A percentile compares a stretch with the other conserved stretches of the same genome.
These are phyloP conservation scores for Callipepla californica DNA, from an alignment of 2,113 vertebrate genomes.

Conservation along the genomic window DNA sequence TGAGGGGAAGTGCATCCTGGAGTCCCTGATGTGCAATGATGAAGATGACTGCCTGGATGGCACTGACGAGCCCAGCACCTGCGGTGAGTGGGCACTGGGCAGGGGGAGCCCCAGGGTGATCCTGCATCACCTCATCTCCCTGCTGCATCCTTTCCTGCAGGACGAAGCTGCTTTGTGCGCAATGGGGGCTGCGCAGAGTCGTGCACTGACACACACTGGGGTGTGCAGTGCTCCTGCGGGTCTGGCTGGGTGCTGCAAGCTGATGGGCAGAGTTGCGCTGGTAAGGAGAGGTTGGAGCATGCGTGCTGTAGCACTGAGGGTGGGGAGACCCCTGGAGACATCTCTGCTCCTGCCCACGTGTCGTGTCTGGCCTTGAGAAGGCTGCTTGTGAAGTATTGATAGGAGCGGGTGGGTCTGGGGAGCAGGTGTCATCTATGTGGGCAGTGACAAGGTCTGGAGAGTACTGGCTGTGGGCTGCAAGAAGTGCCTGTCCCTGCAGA, in stretches of 20 bases:
- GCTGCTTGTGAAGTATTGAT: neutral
- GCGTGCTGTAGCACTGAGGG: rapidly evolving
- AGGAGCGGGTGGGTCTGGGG: neutral
- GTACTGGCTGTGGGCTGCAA: neutral
- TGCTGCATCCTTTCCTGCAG: constrained; percentile 50
- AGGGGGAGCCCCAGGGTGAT: rapidly evolving
- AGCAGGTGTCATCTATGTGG: neutral
- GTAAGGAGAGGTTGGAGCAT: constrained; percentile 58
- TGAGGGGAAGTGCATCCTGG: constrained; percentile 74
- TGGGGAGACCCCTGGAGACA: rapidly evolving
- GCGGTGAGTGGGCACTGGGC: constrained; percentile 53
- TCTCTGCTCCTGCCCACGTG: neutral
- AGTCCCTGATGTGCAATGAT: constrained; percentile 74
- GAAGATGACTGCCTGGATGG: constrained; percentile 73
- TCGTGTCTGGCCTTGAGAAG: rapidly evolving
- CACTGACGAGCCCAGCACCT: constrained; percentile 68
- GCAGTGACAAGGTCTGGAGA: neutral
- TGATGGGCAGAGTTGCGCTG: constrained; percentile 81
- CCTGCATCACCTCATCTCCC: neutral
- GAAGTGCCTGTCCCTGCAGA: constrained; percentile 62
- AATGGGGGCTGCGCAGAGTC: constrained; percentile 86
- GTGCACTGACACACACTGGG: constrained; percentile 82
- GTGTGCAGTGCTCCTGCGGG: constrained; percentile 82
- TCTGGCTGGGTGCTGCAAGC: constrained; percentile 80
- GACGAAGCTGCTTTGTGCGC: constrained; percentile 79